A percentile compares a stretch with the other conserved stretches of the same genome.
Evolutionary conservation across 2,888 invertebrate genomes (phyloP).

Genomic region (Pyrrhia umbra): DNA sequence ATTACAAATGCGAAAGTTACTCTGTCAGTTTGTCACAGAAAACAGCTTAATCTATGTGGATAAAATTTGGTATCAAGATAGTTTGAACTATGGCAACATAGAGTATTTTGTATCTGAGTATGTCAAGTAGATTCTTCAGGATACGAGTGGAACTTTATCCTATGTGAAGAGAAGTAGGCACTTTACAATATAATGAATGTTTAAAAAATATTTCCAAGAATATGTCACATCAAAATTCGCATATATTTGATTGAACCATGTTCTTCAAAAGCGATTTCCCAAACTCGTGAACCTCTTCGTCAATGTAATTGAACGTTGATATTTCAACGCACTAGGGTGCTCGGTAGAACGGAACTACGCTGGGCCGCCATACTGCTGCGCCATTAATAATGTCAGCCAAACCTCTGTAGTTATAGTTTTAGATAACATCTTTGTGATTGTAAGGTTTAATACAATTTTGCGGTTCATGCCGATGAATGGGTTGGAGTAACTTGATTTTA

Average conservation of each 20-base stretch:
- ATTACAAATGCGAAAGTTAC: no score
- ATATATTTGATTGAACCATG: background rate
- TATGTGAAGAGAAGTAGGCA: no score
- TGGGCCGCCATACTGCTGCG: background rate
- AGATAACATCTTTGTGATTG: conserved; percentile 15
- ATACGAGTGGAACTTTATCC: no score
- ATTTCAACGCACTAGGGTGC: conserved; percentile 44
- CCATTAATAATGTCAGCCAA: conserved; percentile 32
- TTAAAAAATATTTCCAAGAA: no score
- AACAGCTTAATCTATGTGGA: no score
- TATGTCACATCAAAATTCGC: background rate
- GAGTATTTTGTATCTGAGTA: no score
- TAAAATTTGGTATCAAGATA: no score
- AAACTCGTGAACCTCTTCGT: conserved; percentile 25
- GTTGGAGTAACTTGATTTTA: background rate
- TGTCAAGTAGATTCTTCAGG: no score
- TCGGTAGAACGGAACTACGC: conserved; percentile 32
- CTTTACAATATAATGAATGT: no score
- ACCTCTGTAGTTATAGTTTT: conserved; percentile 20
- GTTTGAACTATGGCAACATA: no score
- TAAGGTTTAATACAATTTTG: conserved; percentile 1
- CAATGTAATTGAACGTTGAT: conserved; percentile 35
- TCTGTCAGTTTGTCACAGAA: no score
- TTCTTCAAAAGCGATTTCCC: background rate
- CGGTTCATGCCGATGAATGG: background rate